Percentiles rank a stretch among this genome's conserved stretches.
Evolutionary conservation across 2,113 vertebrate genomes (phyloP).

Genomic region (Pyrgilauda ruficollis): DNA sequence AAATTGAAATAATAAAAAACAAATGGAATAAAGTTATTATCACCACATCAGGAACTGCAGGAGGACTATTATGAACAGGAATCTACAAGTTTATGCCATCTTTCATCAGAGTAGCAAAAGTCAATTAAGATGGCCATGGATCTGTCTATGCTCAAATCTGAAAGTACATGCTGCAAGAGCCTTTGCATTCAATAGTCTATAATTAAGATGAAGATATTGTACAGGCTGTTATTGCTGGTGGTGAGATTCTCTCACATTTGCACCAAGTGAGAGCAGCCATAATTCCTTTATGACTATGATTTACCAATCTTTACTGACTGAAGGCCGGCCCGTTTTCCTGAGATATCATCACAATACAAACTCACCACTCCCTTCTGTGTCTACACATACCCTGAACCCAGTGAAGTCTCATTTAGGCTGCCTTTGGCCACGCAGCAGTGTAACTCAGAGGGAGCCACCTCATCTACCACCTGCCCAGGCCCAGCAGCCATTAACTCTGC

Average conservation of each 20-base stretch:
- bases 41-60: neutral
- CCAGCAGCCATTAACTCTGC: neutral
- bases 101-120: neutral
- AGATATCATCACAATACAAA: neutral
- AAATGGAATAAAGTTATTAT: neutral
- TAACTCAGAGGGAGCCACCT: neutral
- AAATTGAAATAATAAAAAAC: neutral
- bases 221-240: neutral
- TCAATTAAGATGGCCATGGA: neutral
- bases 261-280: neutral
- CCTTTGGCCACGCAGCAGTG: rapidly evolving
- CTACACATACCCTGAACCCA: neutral
- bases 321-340: neutral
- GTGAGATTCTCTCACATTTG: neutral
- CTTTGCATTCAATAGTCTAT: neutral
- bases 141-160: neutral
- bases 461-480: neutral
- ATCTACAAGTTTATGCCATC: neutral
- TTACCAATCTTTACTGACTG: neutral
- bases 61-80: neutral
- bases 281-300: neutral
- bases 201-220: neutral
- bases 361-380: neutral
- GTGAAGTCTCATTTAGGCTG: neutral
- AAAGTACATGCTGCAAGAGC: neutral